Conservation (phyloP, 2,113 vertebrate genomes). For the Helogale parvula region DNA sequence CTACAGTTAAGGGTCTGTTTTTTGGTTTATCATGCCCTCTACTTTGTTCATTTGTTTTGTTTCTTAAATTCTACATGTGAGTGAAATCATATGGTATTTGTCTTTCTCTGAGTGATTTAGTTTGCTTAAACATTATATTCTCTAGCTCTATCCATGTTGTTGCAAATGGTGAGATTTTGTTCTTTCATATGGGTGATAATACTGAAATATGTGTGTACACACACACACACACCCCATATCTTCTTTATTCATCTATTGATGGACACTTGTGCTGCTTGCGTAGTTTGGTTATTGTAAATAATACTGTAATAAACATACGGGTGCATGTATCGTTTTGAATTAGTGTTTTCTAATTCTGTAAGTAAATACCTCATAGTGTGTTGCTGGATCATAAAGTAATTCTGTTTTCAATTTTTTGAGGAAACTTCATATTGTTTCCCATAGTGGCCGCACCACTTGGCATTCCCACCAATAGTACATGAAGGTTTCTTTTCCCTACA, state of each 20-base stretch:
- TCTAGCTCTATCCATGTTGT: not conserved
- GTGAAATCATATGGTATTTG: not conserved
- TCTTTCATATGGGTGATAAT: not conserved
- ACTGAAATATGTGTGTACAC: not conserved
- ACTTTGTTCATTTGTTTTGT: not conserved
- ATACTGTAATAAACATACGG: not conserved
- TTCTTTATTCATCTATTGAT: not conserved
- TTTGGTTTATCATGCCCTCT: not conserved
- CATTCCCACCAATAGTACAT: not conserved
- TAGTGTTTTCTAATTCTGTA: not conserved
- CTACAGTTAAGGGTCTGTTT: not conserved
- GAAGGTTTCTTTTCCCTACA: not conserved
- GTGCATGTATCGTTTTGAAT: not conserved
- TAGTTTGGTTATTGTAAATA: not conserved
- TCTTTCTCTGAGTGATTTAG: not conserved
- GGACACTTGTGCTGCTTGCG: not conserved
- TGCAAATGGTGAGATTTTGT: not conserved
- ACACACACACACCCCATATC: not conserved
- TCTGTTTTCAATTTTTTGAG: not conserved
- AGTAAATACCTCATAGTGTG: not conserved
- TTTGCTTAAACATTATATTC: not conserved
- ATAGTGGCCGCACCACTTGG: not conserved
- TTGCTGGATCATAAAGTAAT: not conserved
- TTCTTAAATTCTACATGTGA: not conserved
- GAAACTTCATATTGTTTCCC: not conserved